A percentile compares a stretch with the other conserved stretches of the same genome.
phyloP scores from a whole-genome alignment of 2,797 vertebrate species.

The Cygnus olor region DNA sequence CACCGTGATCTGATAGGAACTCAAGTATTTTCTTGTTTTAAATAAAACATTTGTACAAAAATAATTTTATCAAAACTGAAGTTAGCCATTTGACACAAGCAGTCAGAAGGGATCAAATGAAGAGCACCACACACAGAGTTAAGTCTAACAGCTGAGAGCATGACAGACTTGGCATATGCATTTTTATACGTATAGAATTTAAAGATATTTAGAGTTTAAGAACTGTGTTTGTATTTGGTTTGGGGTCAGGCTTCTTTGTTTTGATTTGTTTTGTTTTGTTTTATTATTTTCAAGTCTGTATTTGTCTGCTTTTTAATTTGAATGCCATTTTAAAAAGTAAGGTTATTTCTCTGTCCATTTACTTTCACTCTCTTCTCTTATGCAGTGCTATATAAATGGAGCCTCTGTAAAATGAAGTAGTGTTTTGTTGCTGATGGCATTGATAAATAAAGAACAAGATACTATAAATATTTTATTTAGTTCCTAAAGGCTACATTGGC shows the following conservation, averaged over 20 bases:
- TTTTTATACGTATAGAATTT: background rate
- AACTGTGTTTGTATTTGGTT: background rate
- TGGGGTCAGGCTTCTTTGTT: background rate
- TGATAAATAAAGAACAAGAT: slow-evolving; percentile 69
- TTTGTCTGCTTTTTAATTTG: background rate
- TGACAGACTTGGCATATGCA: background rate
- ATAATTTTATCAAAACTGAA: background rate
- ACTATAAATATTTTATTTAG: slow-evolving; percentile 67
- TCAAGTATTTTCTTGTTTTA: background rate
- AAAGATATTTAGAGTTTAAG: background rate
- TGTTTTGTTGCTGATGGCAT: slow-evolving; percentile 54
- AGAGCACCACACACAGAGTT: background rate
- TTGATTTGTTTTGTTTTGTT: too few relatives aligned
- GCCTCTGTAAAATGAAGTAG: slow-evolving; percentile 24
- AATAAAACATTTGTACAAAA: background rate
- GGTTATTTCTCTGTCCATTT: background rate
- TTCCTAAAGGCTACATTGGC: slow-evolving; percentile 60
- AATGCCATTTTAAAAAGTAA: background rate
- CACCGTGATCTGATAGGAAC: background rate
- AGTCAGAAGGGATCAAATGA: background rate
- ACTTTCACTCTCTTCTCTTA: background rate
- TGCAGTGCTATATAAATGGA: background rate
- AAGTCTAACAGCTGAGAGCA: background rate
- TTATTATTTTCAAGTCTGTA: background rate
- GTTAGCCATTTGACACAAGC: background rate